A percentile compares a stretch with the other conserved stretches of the same genome.
These are phyloP conservation scores for Apoderus coryli DNA, from an alignment of 2,888 invertebrate species.

Conservation along the genomic window DNA sequence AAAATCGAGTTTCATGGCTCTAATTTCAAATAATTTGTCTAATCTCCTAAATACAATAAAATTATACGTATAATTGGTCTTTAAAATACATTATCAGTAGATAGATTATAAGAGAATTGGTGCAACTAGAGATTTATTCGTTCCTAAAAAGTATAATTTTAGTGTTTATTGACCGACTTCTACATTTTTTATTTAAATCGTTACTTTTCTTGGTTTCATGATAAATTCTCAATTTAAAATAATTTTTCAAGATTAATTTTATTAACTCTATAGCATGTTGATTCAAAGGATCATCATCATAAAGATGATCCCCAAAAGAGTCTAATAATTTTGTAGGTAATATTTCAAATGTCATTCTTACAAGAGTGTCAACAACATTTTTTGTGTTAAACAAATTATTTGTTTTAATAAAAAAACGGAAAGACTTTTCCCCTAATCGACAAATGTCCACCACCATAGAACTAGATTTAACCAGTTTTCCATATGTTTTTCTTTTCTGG, in stretches of 20 bases:
- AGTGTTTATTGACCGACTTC: conserved; percentile 1
- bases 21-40: no score
- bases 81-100: no score
- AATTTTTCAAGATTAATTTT: conserved; percentile 9
- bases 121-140: no score
- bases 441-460: conserved; percentile 11
- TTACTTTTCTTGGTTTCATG: conserved; percentile 9
- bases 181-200: conserved; percentile 5
- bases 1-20: no score
- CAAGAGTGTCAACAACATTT: conserved; percentile 7
- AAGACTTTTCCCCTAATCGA: conserved; percentile 10
- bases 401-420: conserved; percentile 11
- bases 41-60: no score
- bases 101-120: no score
- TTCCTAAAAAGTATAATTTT: conserved; percentile 1
- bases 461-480: conserved; percentile 9
- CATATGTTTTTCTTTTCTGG: conserved; percentile 11
- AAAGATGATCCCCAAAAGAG: conserved; percentile 7
- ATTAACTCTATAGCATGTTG: conserved; percentile 4
- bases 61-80: no score
- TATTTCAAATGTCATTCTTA: conserved; percentile 6
- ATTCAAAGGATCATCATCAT: conserved; percentile 6
- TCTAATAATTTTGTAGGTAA: conserved; percentile 6
- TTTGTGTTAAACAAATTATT: conserved; percentile 12
- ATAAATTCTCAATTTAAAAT: conserved; percentile 12